A percentile compares a stretch with the other conserved stretches of the same genome.
Evolutionary conservation across 1,140 invertebrate species (phyloP).

Genomic region (Pachypeltis micranthus): DNA sequence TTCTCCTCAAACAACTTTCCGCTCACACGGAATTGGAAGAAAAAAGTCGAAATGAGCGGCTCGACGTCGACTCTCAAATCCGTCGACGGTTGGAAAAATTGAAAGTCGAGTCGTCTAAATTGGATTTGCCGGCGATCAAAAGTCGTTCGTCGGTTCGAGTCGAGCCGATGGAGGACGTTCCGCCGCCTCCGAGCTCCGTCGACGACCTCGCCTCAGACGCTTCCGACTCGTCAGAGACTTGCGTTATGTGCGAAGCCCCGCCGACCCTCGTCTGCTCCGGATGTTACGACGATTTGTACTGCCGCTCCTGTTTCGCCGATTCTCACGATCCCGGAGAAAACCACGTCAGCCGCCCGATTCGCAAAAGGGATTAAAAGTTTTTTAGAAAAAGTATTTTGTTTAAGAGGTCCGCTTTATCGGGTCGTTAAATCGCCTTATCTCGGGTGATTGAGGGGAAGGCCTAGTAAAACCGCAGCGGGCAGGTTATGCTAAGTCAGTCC

Average conservation of each 20-base stretch:
- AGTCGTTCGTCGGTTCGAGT: not conserved
- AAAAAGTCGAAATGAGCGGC: conserved; percentile 1
- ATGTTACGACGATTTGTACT: conserved; percentile 15
- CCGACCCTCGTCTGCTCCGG: conserved; percentile 1
- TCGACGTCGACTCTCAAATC: conserved; percentile 3
- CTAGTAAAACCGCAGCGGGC: too few relatives aligned
- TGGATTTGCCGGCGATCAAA: not conserved
- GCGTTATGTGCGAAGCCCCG: conserved; percentile 10
- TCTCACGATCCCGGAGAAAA: not conserved
- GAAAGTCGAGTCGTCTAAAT: conserved; percentile 10
- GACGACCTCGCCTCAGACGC: not conserved
- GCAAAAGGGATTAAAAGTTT: too few relatives aligned
- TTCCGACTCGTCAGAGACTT: not conserved
- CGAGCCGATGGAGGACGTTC: not conserved
- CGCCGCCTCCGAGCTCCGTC: too few relatives aligned
- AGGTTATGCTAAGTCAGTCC: too few relatives aligned
- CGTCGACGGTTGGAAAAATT: conserved; percentile 4
- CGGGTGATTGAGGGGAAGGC: too few relatives aligned
- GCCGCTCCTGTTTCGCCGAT: not conserved
- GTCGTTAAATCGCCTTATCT: too few relatives aligned
- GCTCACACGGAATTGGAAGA: conserved; percentile 4
- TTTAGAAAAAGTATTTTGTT: too few relatives aligned
- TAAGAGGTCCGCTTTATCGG: too few relatives aligned
- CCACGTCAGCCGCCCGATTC: too few relatives aligned
- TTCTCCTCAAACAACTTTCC: conserved; percentile 6